Base-by-base conservation (phyloP, 1,140 invertebrate genomes). In the Rhizoglyphus robini region DNA sequence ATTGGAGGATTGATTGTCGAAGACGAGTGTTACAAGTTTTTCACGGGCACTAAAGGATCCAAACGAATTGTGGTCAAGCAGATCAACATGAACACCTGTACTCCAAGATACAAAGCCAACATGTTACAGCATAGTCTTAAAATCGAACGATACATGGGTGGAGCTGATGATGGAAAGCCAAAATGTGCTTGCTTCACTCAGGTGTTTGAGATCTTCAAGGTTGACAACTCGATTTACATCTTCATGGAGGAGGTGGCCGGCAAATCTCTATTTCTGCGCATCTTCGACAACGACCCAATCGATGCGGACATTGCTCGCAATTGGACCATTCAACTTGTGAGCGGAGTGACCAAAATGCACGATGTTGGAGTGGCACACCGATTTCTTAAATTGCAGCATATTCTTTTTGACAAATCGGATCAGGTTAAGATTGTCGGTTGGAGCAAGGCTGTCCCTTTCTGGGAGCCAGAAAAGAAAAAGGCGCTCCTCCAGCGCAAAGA, bases 11-110 rank as follows among this genome's bases (percentile, higher is more conserved):
- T 38, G 11, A 60, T 60, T 27, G 58, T 60, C 29, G 58, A 34
- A 60, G 58, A 60, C 36, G 58, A 60, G 23, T 34, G 32, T 34
- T 60, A 60, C 29, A 18, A 46, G 23, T 60, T 29, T 46, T 60
- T n/a, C 13, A 29, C 32, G 2, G 58, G 15, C 15, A 29, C 3
- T 4, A 60, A 60, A 60, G 30, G 29, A 20, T 2, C 2, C 15
- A 1, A 38, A n/a, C 15, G 27, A 32, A 20, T 60, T n/a, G n/a
- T 60, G 15, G 15, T 15, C 11, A 60, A 60, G 29, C 13, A 2
- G 2, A 60, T 60, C 36, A 2, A 46, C 27, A 3, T 60, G 13
- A n/a, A 60, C 15, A 60, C 31, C 15, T 60, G 58, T 46, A 60
- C 58, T 11, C 58, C 58, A 46, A 29, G 58, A n/a, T 60, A 60